Evolutionary conservation across 2,113 vertebrate genomes (phyloP).

Genomic region (Otolemur garnettii): DNA sequence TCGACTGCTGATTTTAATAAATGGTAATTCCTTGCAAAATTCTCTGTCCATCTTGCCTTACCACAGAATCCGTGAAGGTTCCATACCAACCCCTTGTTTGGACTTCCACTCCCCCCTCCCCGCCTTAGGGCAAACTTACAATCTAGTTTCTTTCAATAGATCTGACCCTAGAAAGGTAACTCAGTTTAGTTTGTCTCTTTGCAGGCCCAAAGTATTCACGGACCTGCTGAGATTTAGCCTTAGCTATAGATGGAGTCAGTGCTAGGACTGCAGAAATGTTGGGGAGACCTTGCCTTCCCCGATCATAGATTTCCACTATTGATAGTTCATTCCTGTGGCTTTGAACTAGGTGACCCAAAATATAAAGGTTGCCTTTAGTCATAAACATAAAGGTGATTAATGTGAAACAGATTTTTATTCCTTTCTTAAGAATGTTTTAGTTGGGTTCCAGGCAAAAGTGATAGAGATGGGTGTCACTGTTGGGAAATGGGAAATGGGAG

Average conservation of each 20-base stretch:
- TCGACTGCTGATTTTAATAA: background rate
- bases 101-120: background rate
- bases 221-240: background rate
- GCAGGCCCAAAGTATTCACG: background rate
- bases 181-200: background rate
- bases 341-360: slow-evolving; percentile 4
- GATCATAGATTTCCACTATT: background rate
- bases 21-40: background rate
- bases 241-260: background rate
- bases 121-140: background rate
- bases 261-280: background rate
- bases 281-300: background rate
- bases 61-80: background rate
- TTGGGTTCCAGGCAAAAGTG: background rate
- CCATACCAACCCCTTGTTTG: background rate
- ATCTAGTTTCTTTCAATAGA: background rate
- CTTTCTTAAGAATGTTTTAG: slow-evolving; percentile 53
- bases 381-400: background rate
- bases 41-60: slow-evolving; percentile 22
- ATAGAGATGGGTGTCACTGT: background rate
- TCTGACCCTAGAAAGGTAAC: background rate
- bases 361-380: background rate
- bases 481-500: background rate
- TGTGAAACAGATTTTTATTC: background rate
- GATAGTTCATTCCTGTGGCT: background rate